Conservation (phyloP, 2,888 invertebrate genomes). For the Cylloceria caligata region DNA sequence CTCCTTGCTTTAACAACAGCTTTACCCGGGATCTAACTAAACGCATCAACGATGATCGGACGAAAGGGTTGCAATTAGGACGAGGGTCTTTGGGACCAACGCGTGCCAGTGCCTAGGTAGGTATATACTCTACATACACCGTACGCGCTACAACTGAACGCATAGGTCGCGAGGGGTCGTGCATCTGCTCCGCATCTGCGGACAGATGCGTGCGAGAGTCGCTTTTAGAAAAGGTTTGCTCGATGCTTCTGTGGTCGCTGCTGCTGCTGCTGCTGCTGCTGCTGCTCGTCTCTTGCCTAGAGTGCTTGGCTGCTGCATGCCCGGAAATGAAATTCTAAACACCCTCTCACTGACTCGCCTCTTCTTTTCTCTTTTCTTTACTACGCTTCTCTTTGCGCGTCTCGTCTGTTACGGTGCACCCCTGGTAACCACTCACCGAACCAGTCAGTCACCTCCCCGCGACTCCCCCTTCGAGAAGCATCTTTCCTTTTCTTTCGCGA, state of each 20-base stretch:
- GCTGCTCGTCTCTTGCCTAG: slow-evolving; percentile 63
- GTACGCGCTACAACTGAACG: slow-evolving; percentile 39
- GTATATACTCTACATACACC: slow-evolving; percentile 59
- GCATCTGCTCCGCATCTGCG: slow-evolving; percentile 82
- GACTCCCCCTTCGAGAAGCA: slow-evolving; percentile 38
- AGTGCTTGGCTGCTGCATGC: slow-evolving; percentile 68
- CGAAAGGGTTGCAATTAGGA: slow-evolving; percentile 76
- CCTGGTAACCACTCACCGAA: slow-evolving; percentile 55
- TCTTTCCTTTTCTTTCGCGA: slow-evolving; percentile 14
- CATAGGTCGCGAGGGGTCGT: slow-evolving; percentile 66
- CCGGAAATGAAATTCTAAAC: slow-evolving; percentile 83
- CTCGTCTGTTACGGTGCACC: slow-evolving; percentile 36
- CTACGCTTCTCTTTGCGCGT: slow-evolving; percentile 50
- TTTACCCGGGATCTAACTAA: slow-evolving; percentile 55
- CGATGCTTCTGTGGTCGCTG: slow-evolving; percentile 50
- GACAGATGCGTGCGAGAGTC: slow-evolving; percentile 77
- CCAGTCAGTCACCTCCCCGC: slow-evolving; percentile 49
- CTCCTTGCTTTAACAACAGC: neutral
- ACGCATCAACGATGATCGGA: slow-evolving; percentile 74
- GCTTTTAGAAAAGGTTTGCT: slow-evolving; percentile 65
- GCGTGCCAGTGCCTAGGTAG: slow-evolving; percentile 64
- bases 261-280: slow-evolving; percentile 26
- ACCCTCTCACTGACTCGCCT: slow-evolving; percentile 75
- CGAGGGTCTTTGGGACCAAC: slow-evolving; percentile 49
- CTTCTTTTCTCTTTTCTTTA: slow-evolving; percentile 63